Conservation (phyloP, 2,888 invertebrate genomes). For the Nomada flava region DNA sequence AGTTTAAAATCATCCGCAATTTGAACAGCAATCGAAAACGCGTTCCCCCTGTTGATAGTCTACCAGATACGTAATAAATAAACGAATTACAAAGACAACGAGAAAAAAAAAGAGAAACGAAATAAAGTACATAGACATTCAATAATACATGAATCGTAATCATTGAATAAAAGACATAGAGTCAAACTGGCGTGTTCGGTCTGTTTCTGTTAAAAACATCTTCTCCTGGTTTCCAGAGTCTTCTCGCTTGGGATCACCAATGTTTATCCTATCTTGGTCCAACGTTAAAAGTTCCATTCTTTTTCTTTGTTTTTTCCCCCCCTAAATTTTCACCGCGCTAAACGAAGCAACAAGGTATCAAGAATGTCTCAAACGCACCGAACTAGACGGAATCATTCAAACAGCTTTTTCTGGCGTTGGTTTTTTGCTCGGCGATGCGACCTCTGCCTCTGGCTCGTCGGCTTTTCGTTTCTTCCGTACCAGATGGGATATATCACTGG, state of each 20-base stretch:
- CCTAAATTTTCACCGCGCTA: conserved; percentile 25
- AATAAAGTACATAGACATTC: conserved; percentile 17
- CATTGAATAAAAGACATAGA: conserved; percentile 26
- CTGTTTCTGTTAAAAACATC: conserved; percentile 10
- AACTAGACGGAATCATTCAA: conserved; percentile 38
- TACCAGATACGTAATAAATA: conserved; percentile 55
- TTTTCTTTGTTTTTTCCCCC: conserved; percentile 23
- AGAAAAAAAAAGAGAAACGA: conserved; percentile 3
- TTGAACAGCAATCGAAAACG: conserved; percentile 1
- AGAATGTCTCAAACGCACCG: conserved; percentile 31
- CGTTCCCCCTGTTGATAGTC: not conserved
- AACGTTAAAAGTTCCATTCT: conserved; percentile 38
- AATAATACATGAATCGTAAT: conserved; percentile 14
- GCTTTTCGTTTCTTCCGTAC: conserved; percentile 90
- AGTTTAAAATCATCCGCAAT: conserved; percentile 32
- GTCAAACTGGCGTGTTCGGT: conserved; percentile 9
- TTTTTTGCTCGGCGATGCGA: conserved; percentile 87
- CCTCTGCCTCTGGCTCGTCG: conserved; percentile 86
- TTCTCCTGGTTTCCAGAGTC: conserved; percentile 10
- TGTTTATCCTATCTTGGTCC: conserved; percentile 45
- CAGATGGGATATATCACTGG: conserved; percentile 92
- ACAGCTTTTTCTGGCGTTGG: conserved; percentile 78
- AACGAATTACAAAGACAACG: conserved; percentile 12
- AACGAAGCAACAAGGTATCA: conserved; percentile 32
- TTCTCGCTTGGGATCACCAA: not conserved